Evolutionary conservation across 1,140 invertebrate genomes (phyloP), one percentile per base, ranked within the genome.

Genomic region (Pantala flavescens): DNA sequence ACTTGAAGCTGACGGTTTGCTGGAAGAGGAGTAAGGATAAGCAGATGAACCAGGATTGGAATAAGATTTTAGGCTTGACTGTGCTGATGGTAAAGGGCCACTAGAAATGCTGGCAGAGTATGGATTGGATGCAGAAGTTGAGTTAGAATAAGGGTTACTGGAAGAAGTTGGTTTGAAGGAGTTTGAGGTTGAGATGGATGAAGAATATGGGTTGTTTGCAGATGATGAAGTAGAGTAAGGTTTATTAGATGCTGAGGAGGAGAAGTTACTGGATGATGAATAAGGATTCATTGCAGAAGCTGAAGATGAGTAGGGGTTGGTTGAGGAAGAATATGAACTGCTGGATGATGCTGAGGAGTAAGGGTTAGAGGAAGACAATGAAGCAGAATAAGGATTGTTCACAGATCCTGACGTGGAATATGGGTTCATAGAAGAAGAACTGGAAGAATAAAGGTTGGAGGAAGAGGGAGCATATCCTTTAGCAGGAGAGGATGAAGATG

Each of bases 201-300:
- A 76, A 0, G 74, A 75, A 43, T 75, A 76, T 21, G 73, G 70
- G 70, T 72, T 75, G 24, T 73, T 24, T 28, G 74, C 55, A 10
- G 76, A 77, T 16, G 75, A 42, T n/a, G 72, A 76, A 23, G 72
- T 19, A 71, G 70, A 74, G 3, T 74, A 71, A 12, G 73, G 43
- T 16, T 23, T 63, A 21, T 16, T 63, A 10, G 7, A 42, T 23
- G 28, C 28, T 36, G 75, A 43, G 70, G 19, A 23, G 75, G 73
- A 1, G 73, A 74, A 43, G 55, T 43, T 43, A 23, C 14, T 70
- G 36, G 73, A 19, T 3, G 49, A 63, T 63, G 49, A 63, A 21
- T 63, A 63, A 5, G 49, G 49, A 21, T 21, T 63, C 16, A 21
- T 19, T 3, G 49, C 49, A 3, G 49, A 63, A 63, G 49, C 12